Evolutionary conservation across 2,797 vertebrate genomes (phyloP).

Genomic region (Acanthis flammea): DNA sequence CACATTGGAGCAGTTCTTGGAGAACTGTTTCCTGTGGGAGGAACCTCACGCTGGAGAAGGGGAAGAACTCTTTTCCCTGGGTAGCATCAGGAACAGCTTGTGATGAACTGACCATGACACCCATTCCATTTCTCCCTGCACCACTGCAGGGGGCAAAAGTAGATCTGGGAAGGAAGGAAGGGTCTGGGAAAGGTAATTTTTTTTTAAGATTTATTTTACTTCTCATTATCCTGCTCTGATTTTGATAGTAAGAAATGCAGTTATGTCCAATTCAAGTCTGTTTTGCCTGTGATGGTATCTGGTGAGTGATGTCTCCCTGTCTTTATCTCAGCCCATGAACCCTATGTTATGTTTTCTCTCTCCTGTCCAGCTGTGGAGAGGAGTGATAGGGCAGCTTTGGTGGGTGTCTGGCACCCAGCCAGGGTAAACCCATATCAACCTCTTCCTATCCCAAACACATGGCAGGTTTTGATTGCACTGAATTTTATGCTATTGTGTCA

Average conservation of each 20-base stretch:
- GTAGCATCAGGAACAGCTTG: not conserved
- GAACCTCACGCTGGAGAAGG: rapidly evolving
- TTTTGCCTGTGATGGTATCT: not conserved
- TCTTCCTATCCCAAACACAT: not conserved
- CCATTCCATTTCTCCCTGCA: not conserved
- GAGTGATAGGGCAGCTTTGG: not conserved
- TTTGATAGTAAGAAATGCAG: not conserved
- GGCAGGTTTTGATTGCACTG: not conserved
- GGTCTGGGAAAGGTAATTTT: rapidly evolving
- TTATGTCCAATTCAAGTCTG: not conserved
- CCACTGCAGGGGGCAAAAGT: rapidly evolving
- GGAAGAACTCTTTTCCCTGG: not conserved
- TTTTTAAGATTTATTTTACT: not conserved
- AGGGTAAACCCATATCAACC: not conserved
- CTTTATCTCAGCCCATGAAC: not conserved
- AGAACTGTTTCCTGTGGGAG: not conserved
- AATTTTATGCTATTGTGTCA: not conserved
- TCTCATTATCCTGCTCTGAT: not conserved
- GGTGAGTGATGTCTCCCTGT: not conserved
- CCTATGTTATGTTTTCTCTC: not conserved
- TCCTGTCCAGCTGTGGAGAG: not conserved
- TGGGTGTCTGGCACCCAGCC: not conserved
- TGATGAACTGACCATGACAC: no score
- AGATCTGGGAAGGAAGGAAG: not conserved
- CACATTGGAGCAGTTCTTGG: not conserved